A percentile compares a stretch with the other conserved stretches of the same genome.
phyloP scores from a whole-genome alignment of 2,888 invertebrate genomes.

The Zeuzera pyrina region DNA sequence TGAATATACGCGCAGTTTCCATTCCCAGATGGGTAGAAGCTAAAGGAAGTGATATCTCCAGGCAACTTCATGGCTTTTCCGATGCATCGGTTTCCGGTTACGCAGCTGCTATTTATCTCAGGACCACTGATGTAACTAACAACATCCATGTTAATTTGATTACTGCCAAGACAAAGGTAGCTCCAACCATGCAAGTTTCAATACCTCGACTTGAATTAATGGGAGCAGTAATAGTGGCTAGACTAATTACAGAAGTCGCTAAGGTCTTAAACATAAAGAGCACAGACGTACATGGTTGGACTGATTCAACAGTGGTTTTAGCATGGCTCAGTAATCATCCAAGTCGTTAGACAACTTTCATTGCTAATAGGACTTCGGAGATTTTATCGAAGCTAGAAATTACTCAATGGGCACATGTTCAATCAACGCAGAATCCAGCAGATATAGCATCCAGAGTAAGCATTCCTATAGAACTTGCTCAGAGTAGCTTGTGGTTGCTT shows the following conservation, averaged over 20 bases:
- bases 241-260: background rate
- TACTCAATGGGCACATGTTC: background rate
- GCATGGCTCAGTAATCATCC: background rate
- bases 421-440: background rate
- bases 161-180: too few species aligned
- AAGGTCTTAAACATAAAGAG: background rate
- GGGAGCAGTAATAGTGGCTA: background rate
- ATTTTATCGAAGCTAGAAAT: background rate
- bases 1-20: too few species aligned
- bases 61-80: background rate
- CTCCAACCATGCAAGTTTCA: background rate
- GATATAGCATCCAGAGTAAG: background rate
- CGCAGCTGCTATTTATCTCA: background rate
- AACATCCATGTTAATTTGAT: background rate
- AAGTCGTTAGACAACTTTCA: background rate
- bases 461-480: background rate
- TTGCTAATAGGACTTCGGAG: slow-evolving; percentile 8
- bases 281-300: background rate
- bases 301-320: background rate
- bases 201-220: background rate
- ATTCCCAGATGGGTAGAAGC: background rate
- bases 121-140: background rate
- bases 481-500: background rate
- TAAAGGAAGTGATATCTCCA: background rate
- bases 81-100: background rate